Conservation (phyloP, 2,113 vertebrate species). For the Malurus alboscapulatus region DNA sequence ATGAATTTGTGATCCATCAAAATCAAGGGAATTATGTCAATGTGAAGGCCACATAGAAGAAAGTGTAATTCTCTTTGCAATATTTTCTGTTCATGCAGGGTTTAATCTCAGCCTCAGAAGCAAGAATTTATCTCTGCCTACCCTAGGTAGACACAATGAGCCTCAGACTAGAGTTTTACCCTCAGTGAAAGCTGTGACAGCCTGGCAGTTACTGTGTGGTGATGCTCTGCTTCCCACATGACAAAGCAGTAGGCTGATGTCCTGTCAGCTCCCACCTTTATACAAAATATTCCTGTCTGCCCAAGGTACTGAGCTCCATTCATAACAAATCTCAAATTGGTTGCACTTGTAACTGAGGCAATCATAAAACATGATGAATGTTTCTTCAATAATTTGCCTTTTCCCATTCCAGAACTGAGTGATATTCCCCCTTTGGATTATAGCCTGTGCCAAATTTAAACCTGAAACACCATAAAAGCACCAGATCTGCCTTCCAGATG, state of each 20-base stretch:
- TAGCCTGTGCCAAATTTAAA: not conserved
- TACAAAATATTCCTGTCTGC: not conserved
- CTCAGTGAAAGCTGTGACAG: not conserved
- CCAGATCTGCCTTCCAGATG: constrained; percentile 19
- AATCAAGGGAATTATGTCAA: not conserved
- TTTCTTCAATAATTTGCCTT: not conserved
- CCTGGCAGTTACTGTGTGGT: not conserved
- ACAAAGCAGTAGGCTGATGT: not conserved
- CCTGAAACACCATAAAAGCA: not conserved
- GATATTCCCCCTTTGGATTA: constrained; percentile 9
- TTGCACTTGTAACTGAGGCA: not conserved
- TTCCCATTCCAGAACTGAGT: not conserved
- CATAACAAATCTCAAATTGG: not conserved
- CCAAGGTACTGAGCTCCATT: not conserved
- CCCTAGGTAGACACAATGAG: not conserved
- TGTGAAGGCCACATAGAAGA: not conserved
- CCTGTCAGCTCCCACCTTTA: not conserved
- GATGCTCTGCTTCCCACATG: not conserved
- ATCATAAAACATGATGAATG: not conserved
- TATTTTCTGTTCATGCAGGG: not conserved
- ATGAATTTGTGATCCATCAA: not conserved
- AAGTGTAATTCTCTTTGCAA: not conserved
- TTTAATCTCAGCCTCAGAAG: not conserved
- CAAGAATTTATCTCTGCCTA: not conserved
- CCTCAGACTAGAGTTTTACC: not conserved